phyloP scores from a whole-genome alignment of 2,797 vertebrate species.

The Syndactyla subalaris region DNA sequence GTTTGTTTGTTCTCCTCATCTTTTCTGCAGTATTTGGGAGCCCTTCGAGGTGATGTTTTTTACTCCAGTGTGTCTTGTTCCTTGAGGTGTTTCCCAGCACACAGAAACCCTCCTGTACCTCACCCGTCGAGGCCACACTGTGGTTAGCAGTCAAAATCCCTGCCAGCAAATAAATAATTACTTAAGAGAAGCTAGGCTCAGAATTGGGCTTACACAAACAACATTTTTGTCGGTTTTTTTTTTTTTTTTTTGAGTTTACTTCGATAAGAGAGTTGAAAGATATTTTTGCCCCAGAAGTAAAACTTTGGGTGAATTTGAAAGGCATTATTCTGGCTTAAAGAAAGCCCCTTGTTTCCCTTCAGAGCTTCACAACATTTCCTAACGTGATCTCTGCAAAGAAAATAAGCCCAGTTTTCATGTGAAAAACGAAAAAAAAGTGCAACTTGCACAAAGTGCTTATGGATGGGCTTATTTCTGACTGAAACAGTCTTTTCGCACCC shows the following conservation, averaged over 20 bases:
- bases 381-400: background rate
- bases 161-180: background rate
- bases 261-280: background rate
- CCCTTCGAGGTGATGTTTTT: background rate
- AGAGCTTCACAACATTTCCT: background rate
- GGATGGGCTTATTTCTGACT: background rate
- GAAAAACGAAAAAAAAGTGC: background rate
- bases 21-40: background rate
- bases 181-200: background rate
- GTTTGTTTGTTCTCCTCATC: background rate
- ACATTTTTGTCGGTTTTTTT: no score
- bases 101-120: background rate
- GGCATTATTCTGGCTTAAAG: background rate
- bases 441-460: background rate
- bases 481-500: background rate
- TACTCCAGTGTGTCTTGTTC: accelerated
- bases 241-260: background rate
- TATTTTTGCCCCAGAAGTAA: background rate
- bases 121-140: accelerated
- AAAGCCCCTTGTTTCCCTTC: background rate
- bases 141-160: background rate
- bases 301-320: background rate
- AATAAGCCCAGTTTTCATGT: background rate
- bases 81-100: background rate
- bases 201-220: background rate